Evolutionary conservation across 2,113 vertebrate species (phyloP), one percentile per base, ranked within the genome.

Genomic region (Vulpes lagopus): DNA sequence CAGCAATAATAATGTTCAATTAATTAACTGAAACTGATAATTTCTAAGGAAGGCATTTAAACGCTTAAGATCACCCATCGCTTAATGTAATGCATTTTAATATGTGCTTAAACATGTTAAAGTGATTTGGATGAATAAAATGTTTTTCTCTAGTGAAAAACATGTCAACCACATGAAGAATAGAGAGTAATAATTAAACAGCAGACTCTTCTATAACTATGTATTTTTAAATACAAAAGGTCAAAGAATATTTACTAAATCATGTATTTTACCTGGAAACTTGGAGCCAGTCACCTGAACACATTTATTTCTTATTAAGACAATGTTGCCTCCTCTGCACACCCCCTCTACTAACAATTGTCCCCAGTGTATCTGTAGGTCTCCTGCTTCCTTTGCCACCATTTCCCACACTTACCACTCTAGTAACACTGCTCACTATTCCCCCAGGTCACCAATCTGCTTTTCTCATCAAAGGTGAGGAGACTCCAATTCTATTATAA

Each of bases 141-240:
- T 76, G 4, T 35, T 81, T 90, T 92, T 51, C 51, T 76, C 51
- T 87, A 71, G 32, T 64, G 16, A 86, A 92, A 96, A 69, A 83
- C 30, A 78, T 71, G 57, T 19, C 83, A 85, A 92, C 67, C 64
- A 64, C 25, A 49, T 74, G 7, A 95, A 59, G 92, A 84, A 88
- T 30, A 69, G 25, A 74, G 59, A 64, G 73, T 12, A 53, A n/a
- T 79, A 87, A 86, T 82, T 82, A 92, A 89, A 71, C 11, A 78
- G 53, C 11, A 27, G 17, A 87, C 17, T 59, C n/a, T 79, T 79
- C 65, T 10, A 53, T 53, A 80, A 55, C 69, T 74, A 27, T 62
- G n/a, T 8, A 16, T 85, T 87, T 88, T 88, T 95, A 92, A 81
- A 71, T 38, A 62, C 55, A 76, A 64, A 92, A 89, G 7, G 60